Percentiles rank a stretch among this genome's conserved stretches.
These are phyloP conservation scores for Oncorhynchus tshawytscha DNA, from an alignment of 2,113 vertebrate species.

Conservation along the genomic window DNA sequence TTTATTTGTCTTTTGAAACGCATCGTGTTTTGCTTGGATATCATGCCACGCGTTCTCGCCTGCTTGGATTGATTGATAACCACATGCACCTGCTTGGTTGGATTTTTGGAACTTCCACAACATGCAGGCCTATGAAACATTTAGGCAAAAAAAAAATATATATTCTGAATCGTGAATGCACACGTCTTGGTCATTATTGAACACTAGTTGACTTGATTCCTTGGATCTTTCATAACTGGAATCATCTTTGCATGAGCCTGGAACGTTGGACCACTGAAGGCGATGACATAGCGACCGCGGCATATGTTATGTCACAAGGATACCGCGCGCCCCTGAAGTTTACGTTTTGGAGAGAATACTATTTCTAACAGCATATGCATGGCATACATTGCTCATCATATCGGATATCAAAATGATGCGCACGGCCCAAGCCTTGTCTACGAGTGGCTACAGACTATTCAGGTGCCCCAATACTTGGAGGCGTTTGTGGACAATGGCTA, in stretches of 20 bases:
- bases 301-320: neutral
- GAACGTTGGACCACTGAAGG: neutral
- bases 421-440: slow-evolving; percentile 84
- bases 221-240: no score
- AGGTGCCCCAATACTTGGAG: slow-evolving; percentile 89
- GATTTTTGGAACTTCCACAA: no score
- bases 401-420: slow-evolving; percentile 72
- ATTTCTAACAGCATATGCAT: neutral
- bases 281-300: neutral
- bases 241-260: slow-evolving; percentile 1
- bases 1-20: no score
- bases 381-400: neutral
- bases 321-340: neutral
- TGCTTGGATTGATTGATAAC: no score
- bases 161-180: no score
- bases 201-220: no score
- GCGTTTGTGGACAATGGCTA: slow-evolving; percentile 96
- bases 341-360: neutral
- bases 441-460: slow-evolving; percentile 91
- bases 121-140: no score
- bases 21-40: no score
- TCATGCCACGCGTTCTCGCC: no score
- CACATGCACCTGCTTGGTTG: no score
- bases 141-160: no score
- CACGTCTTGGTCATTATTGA: no score